A percentile compares a stretch with the other conserved stretches of the same genome.
phyloP scores from a whole-genome alignment of 2,113 vertebrate species.

The Axis porcinus region DNA sequence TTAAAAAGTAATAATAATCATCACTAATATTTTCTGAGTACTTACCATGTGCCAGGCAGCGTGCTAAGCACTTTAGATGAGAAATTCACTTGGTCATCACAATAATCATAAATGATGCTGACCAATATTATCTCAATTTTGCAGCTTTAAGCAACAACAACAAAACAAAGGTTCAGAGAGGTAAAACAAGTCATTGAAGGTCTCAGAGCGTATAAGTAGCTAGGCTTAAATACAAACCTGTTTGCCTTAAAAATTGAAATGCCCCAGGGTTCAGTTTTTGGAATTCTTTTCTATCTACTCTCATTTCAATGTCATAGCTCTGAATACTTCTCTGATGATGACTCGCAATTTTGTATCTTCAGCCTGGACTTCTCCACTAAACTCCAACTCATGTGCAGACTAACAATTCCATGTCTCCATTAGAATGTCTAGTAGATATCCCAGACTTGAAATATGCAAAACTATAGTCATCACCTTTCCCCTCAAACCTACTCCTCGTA shows the following conservation, averaged over 20 bases:
- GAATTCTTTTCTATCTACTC: background rate
- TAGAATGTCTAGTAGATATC: background rate
- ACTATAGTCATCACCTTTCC: background rate
- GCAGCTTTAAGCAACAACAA: background rate
- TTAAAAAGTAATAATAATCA: background rate
- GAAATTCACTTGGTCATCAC: background rate
- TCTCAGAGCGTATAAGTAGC: background rate
- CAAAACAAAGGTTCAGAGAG: background rate
- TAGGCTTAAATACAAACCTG: slow-evolving; percentile 13
- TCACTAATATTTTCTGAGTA: background rate
- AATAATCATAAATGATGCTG: background rate
- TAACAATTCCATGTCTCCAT: background rate
- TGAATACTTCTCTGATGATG: background rate
- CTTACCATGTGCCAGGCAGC: background rate
- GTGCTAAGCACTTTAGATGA: background rate
- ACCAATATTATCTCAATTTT: background rate
- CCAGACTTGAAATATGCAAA: background rate
- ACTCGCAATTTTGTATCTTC: background rate
- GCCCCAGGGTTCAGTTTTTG: background rate
- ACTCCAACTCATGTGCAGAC: background rate
- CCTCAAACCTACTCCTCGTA: background rate
- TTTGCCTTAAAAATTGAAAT: background rate
- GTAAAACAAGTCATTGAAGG: background rate
- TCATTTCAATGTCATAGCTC: background rate
- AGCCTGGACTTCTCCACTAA: background rate